These are phyloP conservation scores for Loxodonta africana DNA, from an alignment of 2,113 vertebrate species.

Conservation along the genomic window DNA sequence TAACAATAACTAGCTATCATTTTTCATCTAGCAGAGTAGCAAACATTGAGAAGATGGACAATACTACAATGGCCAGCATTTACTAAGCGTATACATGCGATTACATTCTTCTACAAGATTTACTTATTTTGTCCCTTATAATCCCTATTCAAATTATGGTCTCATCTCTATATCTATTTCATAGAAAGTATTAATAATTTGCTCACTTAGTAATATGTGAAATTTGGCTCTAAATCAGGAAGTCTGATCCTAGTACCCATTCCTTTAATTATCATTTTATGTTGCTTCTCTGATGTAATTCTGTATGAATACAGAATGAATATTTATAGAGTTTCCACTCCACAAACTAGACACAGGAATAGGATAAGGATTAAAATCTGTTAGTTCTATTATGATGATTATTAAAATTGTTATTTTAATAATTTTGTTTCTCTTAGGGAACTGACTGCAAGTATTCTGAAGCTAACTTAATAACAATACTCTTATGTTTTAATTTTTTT, in stretches of 20 bases:
- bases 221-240: background rate
- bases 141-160: background rate
- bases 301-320: background rate
- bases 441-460: background rate
- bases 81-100: background rate
- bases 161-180: background rate
- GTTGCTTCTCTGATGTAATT: background rate
- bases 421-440: background rate
- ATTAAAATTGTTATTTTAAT: constrained; percentile 34
- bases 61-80: background rate
- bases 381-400: background rate
- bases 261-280: background rate
- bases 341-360: background rate
- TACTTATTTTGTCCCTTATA: background rate
- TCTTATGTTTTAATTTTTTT: background rate
- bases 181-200: background rate
- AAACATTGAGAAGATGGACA: background rate
- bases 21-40: background rate
- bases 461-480: background rate
- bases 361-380: background rate
- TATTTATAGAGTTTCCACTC: background rate
- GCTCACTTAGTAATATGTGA: background rate
- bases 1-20: background rate
- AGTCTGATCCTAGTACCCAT: background rate
- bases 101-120: no score